A percentile compares a stretch with the other conserved stretches of the same genome.
These are phyloP conservation scores for Speoplatyrhinus poulsoni DNA, from an alignment of 2,113 vertebrate genomes.

Conservation along the genomic window DNA sequence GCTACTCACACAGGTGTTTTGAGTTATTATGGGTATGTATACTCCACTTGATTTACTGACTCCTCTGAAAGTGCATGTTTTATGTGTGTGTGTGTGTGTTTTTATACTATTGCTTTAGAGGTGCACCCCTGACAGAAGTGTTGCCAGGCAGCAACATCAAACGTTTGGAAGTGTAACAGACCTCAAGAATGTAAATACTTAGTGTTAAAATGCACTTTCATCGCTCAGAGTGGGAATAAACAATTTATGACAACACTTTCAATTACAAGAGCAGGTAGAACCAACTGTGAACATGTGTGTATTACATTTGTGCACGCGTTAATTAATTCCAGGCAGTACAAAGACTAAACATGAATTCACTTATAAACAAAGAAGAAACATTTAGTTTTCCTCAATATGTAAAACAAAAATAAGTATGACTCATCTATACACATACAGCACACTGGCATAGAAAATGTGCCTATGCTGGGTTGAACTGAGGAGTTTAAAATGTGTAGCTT, in stretches of 20 bases:
- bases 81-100: slow-evolving; percentile 21
- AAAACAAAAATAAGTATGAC: background rate
- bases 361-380: background rate
- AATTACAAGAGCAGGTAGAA: background rate
- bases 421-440: background rate
- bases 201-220: slow-evolving; percentile 41
- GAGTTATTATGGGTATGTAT: background rate
- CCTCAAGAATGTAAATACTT: slow-evolving; percentile 53
- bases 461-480: background rate
- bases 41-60: background rate
- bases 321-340: background rate
- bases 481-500: slow-evolving; percentile 9
- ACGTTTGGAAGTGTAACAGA: slow-evolving; percentile 60
- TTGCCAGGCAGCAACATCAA: slow-evolving; percentile 58
- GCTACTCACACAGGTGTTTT: too few relatives aligned
- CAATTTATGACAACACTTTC: slow-evolving; percentile 8
- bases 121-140: slow-evolving; percentile 47
- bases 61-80: background rate
- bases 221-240: slow-evolving; percentile 30
- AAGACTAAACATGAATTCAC: background rate
- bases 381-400: too few relatives aligned
- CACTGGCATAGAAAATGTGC: background rate
- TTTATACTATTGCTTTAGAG: slow-evolving; percentile 24
- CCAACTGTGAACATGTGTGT: slow-evolving; percentile 1
- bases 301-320: too few relatives aligned